Conservation (phyloP, 1,140 invertebrate genomes). For the Goniozus legneri region DNA sequence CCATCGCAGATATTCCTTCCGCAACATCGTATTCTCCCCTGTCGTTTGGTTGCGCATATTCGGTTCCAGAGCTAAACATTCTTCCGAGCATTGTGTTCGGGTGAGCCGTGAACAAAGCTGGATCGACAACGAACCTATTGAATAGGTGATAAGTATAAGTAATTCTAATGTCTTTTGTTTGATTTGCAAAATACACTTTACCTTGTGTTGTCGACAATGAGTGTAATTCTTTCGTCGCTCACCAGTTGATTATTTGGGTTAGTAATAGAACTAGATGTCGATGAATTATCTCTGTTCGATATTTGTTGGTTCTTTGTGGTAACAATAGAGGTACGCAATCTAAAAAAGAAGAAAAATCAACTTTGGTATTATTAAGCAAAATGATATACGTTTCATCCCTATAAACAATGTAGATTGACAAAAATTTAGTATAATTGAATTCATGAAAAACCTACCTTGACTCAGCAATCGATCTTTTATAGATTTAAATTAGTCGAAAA, state of each 20-base stretch:
- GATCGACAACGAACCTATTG: conserved; percentile 77
- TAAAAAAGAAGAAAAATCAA: too few relatives aligned
- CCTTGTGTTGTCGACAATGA: conserved; percentile 91
- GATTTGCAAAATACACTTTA: conserved; percentile 37
- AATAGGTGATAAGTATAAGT: conserved; percentile 6
- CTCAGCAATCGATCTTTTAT: too few relatives aligned
- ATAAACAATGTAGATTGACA: too few relatives aligned
- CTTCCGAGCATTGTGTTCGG: conserved; percentile 85
- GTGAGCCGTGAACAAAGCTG: conserved; percentile 81
- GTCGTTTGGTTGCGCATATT: conserved; percentile 92
- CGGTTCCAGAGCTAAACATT: conserved; percentile 94
- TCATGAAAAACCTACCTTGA: too few relatives aligned
- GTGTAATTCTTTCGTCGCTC: conserved; percentile 76
- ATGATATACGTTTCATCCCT: too few relatives aligned
- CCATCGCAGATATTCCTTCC: conserved; percentile 94
- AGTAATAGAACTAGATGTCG: conserved; percentile 27
- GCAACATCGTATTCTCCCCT: conserved; percentile 96
- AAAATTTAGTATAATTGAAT: too few relatives aligned
- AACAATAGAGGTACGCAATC: too few relatives aligned
- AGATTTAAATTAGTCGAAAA: too few relatives aligned
- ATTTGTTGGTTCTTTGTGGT: conserved; percentile 41
- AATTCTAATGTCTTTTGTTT: conserved; percentile 2
- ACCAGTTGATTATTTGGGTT: conserved; percentile 39
- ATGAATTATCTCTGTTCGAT: conserved; percentile 40
- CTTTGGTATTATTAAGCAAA: too few relatives aligned